Evolutionary conservation across 1,140 invertebrate species (phyloP).

Genomic region (Drosophila truncata): DNA sequence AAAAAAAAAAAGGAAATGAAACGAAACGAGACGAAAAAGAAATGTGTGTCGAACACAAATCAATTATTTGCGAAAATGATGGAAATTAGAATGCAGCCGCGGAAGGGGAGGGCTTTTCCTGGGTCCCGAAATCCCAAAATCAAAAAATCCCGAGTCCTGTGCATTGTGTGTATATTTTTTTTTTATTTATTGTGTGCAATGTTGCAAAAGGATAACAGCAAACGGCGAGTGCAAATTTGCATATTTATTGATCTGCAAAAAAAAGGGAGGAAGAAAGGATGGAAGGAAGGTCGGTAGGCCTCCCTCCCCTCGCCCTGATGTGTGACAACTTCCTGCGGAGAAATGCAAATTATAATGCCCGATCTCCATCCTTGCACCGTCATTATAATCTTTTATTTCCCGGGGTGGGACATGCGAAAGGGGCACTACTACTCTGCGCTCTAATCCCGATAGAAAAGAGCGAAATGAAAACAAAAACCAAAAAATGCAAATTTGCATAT

Average conservation of each 20-base stretch:
- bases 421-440: constrained; percentile 1
- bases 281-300: constrained; percentile 17
- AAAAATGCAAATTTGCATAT: constrained; percentile 72
- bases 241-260: constrained; percentile 75
- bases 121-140: neutral
- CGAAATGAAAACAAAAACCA: constrained; percentile 45
- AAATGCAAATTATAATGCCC: constrained; percentile 73
- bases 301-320: constrained; percentile 17
- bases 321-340: constrained; percentile 48
- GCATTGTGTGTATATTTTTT: constrained; percentile 41
- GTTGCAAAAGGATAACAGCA: constrained; percentile 77
- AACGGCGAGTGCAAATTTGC: constrained; percentile 62
- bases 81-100: constrained; percentile 50
- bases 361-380: constrained; percentile 54
- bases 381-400: constrained; percentile 73
- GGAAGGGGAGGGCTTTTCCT: constrained; percentile 10
- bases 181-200: constrained; percentile 54
- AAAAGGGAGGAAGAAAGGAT: neutral
- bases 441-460: constrained; percentile 50
- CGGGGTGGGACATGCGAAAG: constrained; percentile 56
- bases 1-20: constrained; percentile 5
- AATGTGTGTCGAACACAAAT: constrained; percentile 57
- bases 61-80: constrained; percentile 78
- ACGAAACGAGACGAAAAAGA: neutral
- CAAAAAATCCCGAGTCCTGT: constrained; percentile 19